phyloP scores from a whole-genome alignment of 2,888 invertebrate genomes.

The Rosalia funebris region DNA sequence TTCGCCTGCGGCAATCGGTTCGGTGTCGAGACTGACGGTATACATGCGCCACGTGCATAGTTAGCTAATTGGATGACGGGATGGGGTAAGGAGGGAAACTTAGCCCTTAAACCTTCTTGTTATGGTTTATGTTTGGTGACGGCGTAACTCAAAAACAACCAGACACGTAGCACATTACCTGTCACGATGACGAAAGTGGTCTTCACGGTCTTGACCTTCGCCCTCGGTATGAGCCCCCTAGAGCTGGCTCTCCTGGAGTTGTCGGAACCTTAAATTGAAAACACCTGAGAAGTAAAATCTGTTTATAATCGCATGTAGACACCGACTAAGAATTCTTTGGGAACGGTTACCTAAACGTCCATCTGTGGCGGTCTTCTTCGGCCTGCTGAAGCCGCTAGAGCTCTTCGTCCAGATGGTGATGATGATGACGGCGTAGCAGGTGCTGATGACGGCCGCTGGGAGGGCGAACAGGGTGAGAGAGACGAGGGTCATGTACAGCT shows the following conservation, averaged over 20 bases:
- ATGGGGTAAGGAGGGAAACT: no score
- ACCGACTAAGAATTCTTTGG: conserved; percentile 26
- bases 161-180: no score
- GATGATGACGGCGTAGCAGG: conserved; percentile 89
- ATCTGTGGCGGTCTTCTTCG: conserved; percentile 32
- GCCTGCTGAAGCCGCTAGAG: conserved; percentile 50
- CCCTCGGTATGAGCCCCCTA: conserved; percentile 90
- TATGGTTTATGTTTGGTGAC: no score
- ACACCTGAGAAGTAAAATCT: conserved; percentile 39
- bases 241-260: conserved; percentile 83
- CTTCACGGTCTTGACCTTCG: conserved; percentile 95
- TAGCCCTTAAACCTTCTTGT: no score
- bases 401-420: conserved; percentile 89
- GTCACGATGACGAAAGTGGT: conserved; percentile 93
- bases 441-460: conserved; percentile 85
- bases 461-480: conserved; percentile 82
- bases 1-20: no score
- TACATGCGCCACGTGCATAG: no score
- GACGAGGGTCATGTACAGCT: conserved; percentile 85
- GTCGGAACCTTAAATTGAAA: conserved; percentile 50
- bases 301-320: conserved; percentile 22
- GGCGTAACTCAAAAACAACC: no score
- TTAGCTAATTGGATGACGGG: no score
- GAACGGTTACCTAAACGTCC: conserved; percentile 35
- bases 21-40: no score